Evolutionary conservation across 2,888 invertebrate genomes (phyloP), one percentile per base, ranked within the genome.

Genomic region (Mylabris sibirica): DNA sequence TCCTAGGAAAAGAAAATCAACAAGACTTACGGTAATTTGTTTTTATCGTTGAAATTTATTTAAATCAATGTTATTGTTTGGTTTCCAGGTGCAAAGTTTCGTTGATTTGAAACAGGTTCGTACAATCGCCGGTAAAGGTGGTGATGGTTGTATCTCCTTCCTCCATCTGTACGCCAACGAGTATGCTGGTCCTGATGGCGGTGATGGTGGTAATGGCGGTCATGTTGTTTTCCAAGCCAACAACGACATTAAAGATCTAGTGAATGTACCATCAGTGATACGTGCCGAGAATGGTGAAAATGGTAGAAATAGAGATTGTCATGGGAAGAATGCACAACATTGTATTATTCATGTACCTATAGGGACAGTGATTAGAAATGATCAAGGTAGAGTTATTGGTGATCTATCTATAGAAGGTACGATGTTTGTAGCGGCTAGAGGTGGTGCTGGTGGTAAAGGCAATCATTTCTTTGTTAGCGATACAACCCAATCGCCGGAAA

Each of bases 191-290:
- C 98, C 98, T 0, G 95, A 97, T 84, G 98, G 98, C 0, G 99
- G 98, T 0, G 97, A 99, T 84, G 99, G 99, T 0, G 99, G 99
- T 0, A 90, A 94, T 81, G 98, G 98, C 0, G 98, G 96, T 0
- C 98, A 99, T 86, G 93, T 99, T 1, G 89, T 98, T 66, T 93
- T 98, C 73, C 86, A 89, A 90, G 93, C 95, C 0, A 87, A 89
- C 0, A 83, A 84, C 35, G 87, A 91, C 65, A 87, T 92, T 0
- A 92, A 88, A 73, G 93, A 95, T 77, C 87, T 98, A 26, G 88
- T 89, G 69, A 89, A 92, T 79, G 83, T 96, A 59, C 81, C 84
- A 1, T 81, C 90, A 0, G 83, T 92, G 12, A 79, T 90, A 1
- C 84, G 85, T 77, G 98, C 91, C 0, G 85, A 88, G 20, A 81